Evolutionary conservation across 2,113 vertebrate species (phyloP), one percentile per base, ranked within the genome.

Genomic region (Nanorana parkeri): DNA sequence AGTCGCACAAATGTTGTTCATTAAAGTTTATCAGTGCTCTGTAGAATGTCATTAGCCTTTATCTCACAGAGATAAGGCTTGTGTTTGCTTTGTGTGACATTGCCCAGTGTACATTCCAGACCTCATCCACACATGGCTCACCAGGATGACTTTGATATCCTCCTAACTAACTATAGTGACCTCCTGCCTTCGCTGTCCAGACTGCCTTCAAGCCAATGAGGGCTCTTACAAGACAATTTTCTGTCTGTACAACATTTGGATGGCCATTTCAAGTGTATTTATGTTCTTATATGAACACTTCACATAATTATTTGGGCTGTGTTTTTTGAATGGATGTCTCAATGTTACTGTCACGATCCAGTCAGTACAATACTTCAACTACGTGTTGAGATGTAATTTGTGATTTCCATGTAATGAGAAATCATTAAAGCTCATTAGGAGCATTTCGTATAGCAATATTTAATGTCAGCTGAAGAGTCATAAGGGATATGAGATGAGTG

Each of bases 101-200:
- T 74, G 20, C 54, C 58, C 79, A 81, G 69, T 52, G 56, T 20
- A 16, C 79, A 81, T 81, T 66, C 79, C 79, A 55, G 71, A n/a
- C 2, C 47, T 54, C n/a, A 65, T 80, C 78, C 51, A 78, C 47
- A 68, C 51, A 54, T 26, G 41, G 29, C 17, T 19, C 32, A 41
- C 65, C 69, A 68, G 36, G 2, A 2, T 36, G 79, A 29, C 79
- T 54, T 72, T 81, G 32, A 73, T 65, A 55, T 56, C 61, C 29
- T 23, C 29, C 29, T 20, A 21, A 20, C 66, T 21, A 58, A 60
- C 52, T 15, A 21, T 54, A 24, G 20, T 5, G 55, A 61, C 20
- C 52, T 36, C 77, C 66, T 20, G 21, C 3, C 0, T n/a, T n/a
- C 13, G 5, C 13, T 4, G 29, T 66, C 19, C 26, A 17, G 26